These are phyloP conservation scores for Limenitis camilla DNA, from an alignment of 2,888 invertebrate genomes.

Conservation along the genomic window DNA sequence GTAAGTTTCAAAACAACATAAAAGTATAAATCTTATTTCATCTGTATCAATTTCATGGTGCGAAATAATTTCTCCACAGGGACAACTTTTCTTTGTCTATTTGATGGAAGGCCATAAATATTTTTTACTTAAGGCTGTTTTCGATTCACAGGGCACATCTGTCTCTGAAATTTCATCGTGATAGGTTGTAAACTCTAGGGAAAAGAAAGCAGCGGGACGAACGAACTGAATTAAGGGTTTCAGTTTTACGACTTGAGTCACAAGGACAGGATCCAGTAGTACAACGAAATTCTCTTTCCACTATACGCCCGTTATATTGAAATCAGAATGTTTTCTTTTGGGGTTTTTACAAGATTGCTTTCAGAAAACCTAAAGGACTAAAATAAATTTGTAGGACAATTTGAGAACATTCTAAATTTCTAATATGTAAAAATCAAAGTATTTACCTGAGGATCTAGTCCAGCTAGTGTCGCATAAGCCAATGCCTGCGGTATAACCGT, in stretches of 20 bases:
- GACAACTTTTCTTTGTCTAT: constrained; percentile 20
- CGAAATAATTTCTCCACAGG: constrained; percentile 14
- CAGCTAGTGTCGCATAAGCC: constrained; percentile 93
- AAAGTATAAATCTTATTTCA: too few relatives aligned
- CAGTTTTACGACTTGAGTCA: constrained; percentile 23
- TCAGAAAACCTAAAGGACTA: too few relatives aligned
- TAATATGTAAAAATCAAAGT: not conserved
- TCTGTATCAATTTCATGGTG: constrained; percentile 3
- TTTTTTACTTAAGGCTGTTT: constrained; percentile 20
- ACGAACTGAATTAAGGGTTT: constrained; percentile 23
- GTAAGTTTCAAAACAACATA: too few relatives aligned
- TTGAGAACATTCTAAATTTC: too few relatives aligned
- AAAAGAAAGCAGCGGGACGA: constrained; percentile 20
- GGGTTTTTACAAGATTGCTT: too few relatives aligned
- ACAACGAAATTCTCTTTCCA: constrained; percentile 16
- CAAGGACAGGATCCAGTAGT: constrained; percentile 13
- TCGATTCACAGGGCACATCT: constrained; percentile 26
- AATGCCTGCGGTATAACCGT: constrained; percentile 95
- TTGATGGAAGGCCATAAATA: constrained; percentile 20
- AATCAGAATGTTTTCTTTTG: too few relatives aligned
- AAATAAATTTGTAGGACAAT: too few relatives aligned
- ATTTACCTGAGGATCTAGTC: constrained; percentile 85
- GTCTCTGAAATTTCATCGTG: constrained; percentile 20
- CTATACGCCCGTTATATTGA: too few relatives aligned
- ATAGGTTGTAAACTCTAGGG: constrained; percentile 22